Percentiles rank a stretch among this genome's conserved stretches.
These are phyloP conservation scores for Eueremaeus valkanovi DNA, from an alignment of 2,888 invertebrate genomes.

Conservation along the genomic window DNA sequence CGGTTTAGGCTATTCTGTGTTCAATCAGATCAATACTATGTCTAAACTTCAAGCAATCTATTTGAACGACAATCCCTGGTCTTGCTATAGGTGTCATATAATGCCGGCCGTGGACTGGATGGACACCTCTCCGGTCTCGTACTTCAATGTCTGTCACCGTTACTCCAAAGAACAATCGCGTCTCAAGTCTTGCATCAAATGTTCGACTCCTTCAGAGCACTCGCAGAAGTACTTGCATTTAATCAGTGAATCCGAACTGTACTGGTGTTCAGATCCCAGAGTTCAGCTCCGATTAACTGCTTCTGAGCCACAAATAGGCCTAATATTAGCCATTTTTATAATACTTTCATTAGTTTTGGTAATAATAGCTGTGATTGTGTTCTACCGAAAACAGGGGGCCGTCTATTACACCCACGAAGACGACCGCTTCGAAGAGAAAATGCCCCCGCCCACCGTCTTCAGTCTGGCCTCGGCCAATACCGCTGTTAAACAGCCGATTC, in stretches of 20 bases:
- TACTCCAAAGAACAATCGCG: slow-evolving; percentile 7
- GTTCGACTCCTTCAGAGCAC: neutral
- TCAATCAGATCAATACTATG: slow-evolving; percentile 55
- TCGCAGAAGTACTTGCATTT: slow-evolving; percentile 15
- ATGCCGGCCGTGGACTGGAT: slow-evolving; percentile 42
- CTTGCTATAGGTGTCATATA: slow-evolving; percentile 61
- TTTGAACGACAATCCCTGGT: slow-evolving; percentile 64
- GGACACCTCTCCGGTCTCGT: slow-evolving; percentile 18
- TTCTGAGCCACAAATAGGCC: slow-evolving; percentile 51
- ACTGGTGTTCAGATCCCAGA: slow-evolving; percentile 38
- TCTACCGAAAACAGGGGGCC: slow-evolving; percentile 64
- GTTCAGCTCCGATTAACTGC: slow-evolving; percentile 43
- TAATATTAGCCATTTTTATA: slow-evolving; percentile 58
- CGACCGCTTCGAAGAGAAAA: slow-evolving; percentile 49
- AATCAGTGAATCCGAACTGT: slow-evolving; percentile 14
- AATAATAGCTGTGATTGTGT: slow-evolving; percentile 59
- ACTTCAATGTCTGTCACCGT: slow-evolving; percentile 34
- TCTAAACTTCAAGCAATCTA: slow-evolving; percentile 43
- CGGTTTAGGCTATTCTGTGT: slow-evolving; percentile 60
- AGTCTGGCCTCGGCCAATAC: neutral
- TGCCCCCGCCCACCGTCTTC: neutral
- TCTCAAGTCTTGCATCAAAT: neutral
- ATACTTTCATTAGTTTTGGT: slow-evolving; percentile 57
- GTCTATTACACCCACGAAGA: slow-evolving; percentile 77
- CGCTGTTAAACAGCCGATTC: neutral